phyloP scores from a whole-genome alignment of 2,888 invertebrate genomes.

The Drosophila vallismaia region DNA sequence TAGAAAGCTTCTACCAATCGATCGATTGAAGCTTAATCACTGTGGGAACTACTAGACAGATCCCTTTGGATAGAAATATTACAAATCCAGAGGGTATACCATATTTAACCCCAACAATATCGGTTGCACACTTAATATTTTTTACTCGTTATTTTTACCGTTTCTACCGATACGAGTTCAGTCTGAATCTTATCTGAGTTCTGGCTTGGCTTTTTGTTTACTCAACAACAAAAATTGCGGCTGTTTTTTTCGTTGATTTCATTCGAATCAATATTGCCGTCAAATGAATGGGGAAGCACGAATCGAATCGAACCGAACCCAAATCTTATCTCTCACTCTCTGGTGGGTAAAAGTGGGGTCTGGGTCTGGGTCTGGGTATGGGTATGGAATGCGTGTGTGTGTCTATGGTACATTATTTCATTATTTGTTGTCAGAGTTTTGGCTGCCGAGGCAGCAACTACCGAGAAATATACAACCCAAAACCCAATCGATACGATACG shows the following conservation, averaged over 20 bases:
- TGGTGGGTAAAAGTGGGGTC: slow-evolving; percentile 39
- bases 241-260: slow-evolving; percentile 53
- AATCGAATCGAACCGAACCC: slow-evolving; percentile 25
- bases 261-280: slow-evolving; percentile 78
- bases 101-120: slow-evolving; percentile 28
- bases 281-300: slow-evolving; percentile 51
- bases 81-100: slow-evolving; percentile 26
- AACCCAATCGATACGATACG: slow-evolving; percentile 20
- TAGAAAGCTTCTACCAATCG: neutral
- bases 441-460: slow-evolving; percentile 65
- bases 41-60: slow-evolving; percentile 24
- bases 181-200: slow-evolving; percentile 55
- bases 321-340: slow-evolving; percentile 71
- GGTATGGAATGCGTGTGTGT: slow-evolving; percentile 30
- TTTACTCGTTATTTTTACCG: slow-evolving; percentile 24
- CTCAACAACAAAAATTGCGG: slow-evolving; percentile 70
- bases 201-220: slow-evolving; percentile 66
- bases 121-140: slow-evolving; percentile 15
- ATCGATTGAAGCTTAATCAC: slow-evolving; percentile 15
- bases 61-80: slow-evolving; percentile 13
- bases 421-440: slow-evolving; percentile 74
- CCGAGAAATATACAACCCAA: slow-evolving; percentile 50
- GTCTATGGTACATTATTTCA: slow-evolving; percentile 77
- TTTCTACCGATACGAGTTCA: slow-evolving; percentile 19
- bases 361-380: slow-evolving; percentile 3